Evolutionary conservation across 2,797 vertebrate genomes (phyloP).

Genomic region (Pipistrellus nathusii): DNA sequence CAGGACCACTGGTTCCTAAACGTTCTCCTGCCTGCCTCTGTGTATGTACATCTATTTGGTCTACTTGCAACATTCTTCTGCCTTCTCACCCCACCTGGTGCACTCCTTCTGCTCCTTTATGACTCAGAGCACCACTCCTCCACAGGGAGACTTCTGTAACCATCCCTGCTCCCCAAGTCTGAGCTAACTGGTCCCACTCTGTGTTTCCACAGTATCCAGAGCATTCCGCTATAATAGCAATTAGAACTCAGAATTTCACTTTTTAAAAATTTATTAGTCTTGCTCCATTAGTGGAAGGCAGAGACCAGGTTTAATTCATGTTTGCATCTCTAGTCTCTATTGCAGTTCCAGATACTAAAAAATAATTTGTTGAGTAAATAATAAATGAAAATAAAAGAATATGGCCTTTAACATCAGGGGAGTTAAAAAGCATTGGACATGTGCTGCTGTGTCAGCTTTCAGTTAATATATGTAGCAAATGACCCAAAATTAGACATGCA

Average conservation of each 20-base stretch:
- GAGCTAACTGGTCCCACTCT: neutral
- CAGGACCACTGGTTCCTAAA: no score
- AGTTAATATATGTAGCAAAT: neutral
- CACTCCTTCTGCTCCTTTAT: neutral
- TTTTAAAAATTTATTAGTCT: neutral
- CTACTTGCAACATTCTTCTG: neutral
- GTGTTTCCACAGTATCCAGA: neutral
- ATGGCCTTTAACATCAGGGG: neutral
- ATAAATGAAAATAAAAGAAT: neutral
- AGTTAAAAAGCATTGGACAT: neutral
- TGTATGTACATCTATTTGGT: rapidly evolving
- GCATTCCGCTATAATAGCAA: neutral
- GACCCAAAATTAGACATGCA: neutral
- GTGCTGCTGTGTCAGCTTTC: neutral
- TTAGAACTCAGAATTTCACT: neutral
- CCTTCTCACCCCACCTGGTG: no score
- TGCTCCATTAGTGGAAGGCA: neutral
- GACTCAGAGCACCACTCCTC: neutral
- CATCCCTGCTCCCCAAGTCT: neutral
- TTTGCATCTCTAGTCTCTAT: neutral
- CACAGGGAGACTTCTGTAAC: neutral
- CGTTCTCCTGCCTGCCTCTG: neutral
- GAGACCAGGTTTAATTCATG: neutral
- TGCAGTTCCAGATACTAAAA: neutral
- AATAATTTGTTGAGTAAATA: neutral